Evolutionary conservation across 1,140 invertebrate species (phyloP), one percentile per base, ranked within the genome.

Genomic region (Drosophila bifasciata): DNA sequence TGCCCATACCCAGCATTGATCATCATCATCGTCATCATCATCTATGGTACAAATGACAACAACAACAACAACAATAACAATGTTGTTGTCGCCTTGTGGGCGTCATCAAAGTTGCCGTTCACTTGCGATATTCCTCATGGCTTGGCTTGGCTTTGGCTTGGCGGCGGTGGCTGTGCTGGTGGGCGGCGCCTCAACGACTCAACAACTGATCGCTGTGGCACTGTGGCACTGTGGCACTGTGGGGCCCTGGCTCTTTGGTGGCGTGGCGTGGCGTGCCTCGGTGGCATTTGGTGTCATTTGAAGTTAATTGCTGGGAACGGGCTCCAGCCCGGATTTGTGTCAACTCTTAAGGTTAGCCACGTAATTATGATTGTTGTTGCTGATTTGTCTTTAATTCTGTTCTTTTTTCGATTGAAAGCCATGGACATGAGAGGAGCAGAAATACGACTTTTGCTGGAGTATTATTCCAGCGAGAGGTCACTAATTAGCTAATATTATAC

Each of bases 211-310:
- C 45, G 52, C 57, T 58, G 49, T 32, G 43, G 58, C 36, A 11
- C 32, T 50, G 57, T 50, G 53, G 19, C 19, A 19, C 57, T 58
- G 49, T 32, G 43, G 58, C 36, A 13, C 32, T 50, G 57, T 50
- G 53, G 19, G 49, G 58, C 39, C 48, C 46, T 43, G 48, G 56
- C 44, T 25, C n/a, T 25, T 55, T 28, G 52, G 51, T 49, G 19
- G 45, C 80, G 80, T 85, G 80, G 80, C 80, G 52, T 50, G 19
- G 45, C 80, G 80, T 85, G 80, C 80, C 80, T 80, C 77, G 79
- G 74, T 88, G 84, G 83, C 84, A 89, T 84, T 88, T 89, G 66
- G 83, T 88, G 83, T 88, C 83, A 88, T 83, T 89, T 86, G 85
- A 81, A 84, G 84, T 88, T 88, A 89, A 88, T 88, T 88, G 83